Base-by-base conservation (phyloP, 1,140 invertebrate genomes). In the Chlorops oryzae region DNA sequence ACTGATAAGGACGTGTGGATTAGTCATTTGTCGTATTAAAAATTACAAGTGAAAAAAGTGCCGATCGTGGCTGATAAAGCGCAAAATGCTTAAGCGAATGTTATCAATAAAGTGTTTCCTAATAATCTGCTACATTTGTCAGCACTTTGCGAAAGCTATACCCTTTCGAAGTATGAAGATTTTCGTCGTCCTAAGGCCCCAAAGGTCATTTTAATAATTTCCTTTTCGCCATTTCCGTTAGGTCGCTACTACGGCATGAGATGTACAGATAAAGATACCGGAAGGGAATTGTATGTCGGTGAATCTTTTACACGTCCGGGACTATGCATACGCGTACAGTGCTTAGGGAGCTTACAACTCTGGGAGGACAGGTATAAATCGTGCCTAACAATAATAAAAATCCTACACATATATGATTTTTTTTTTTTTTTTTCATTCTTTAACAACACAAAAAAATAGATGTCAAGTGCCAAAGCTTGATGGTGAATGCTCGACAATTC, bases 331-430 rank as follows among this genome's bases (percentile, higher is more conserved):
- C 55, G 66, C 5, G 58, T 70, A 0, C 66, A 70, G 24, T 70
- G 66, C 13, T 53, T 67, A 27, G 66, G 64, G 17, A 61, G 59
- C 1, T 46, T 57, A 18, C 52, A 62, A 21, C 28, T 70, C 10
- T 70, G 66, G 66, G 62, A 70, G 42, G 66, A 70, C 37, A 67
- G 55, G 66, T 70, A 24, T 55, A 52, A 21, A 13, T 6, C n/a
- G n/a, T n/a, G n/a, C n/a, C n/a, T n/a, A n/a, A n/a, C n/a, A 17
- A 5, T 38, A 6, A 9, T 38, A 38, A 12, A 42, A 42, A 4
- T 42, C 15, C 21, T 5, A 42, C 5, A 21, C 6, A 9, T 22
- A 45, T 32, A 21, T n/a, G n/a, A n/a, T 17, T 27, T 43, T 22
- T 35, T 5, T 37, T 44, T 23, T 22, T 32, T 23, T 32, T 12